These are phyloP conservation scores for Murina feae DNA, from an alignment of 2,113 vertebrate species.

Conservation along the genomic window DNA sequence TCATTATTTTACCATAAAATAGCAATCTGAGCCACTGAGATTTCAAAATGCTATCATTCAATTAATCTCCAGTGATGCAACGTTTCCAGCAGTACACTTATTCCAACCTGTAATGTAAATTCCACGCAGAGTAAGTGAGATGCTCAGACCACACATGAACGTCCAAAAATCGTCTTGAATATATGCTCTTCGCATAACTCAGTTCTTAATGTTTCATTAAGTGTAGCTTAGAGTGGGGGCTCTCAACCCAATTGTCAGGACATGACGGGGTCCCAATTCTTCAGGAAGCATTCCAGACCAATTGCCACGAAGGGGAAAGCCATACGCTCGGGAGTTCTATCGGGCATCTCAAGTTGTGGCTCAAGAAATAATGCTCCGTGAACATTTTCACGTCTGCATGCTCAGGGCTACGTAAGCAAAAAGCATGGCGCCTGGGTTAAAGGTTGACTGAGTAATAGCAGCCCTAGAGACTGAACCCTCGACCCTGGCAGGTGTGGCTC, in stretches of 20 bases:
- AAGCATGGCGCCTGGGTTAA: neutral
- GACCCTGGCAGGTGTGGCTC: no score
- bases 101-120: neutral
- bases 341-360: neutral
- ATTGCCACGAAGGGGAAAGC: neutral
- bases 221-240: neutral
- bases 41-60: neutral
- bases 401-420: neutral
- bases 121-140: neutral
- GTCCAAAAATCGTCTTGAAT: neutral
- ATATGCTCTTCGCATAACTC: neutral
- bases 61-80: neutral
- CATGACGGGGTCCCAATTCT: neutral
- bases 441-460: neutral
- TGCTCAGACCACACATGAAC: neutral
- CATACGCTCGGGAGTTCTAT: neutral
- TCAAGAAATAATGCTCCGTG: neutral
- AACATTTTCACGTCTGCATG: neutral
- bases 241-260: neutral
- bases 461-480: neutral
- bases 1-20: conserved; percentile 10
- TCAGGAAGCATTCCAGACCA: neutral
- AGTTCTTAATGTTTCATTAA: neutral
- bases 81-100: neutral
- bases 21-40: neutral